Evolutionary conservation across 2,797 vertebrate genomes (phyloP), one percentile per base, ranked within the genome.

Genomic region (Leptoclinus maculatus): DNA sequence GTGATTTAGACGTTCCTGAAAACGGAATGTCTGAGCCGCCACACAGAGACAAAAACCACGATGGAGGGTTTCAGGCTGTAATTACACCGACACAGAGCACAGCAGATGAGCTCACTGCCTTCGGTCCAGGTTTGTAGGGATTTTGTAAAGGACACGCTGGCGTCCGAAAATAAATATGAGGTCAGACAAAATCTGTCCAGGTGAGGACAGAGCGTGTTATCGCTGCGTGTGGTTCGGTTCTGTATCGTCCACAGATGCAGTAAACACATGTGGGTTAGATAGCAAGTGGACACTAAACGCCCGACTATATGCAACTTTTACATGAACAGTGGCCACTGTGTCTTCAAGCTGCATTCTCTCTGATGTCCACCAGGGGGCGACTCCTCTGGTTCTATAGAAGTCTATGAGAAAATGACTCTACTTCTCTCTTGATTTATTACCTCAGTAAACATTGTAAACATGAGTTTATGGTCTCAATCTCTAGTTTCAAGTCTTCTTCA

Each of bases 11-110:
- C 2, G n/a, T 72, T 88, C 82, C 76, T 89, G 57, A 73, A 75
- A 83, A 56, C 74, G 45, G 70, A 53, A 70, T 64, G 73, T 29
- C 25, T 32, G 23, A 14, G 21, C 39, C 60, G 13, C 64, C 64
- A 43, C 75, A 66, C 38, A 17, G 64, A 49, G 45, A 72, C 68
- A 0, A 56, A 56, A 84, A 60, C 64, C 74, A 53, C 74, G 79
- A 85, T 85, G 81, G 75, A 80, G 32, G 86, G 74, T 83, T 88
- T 7, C 27, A 80, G 80, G 49, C 82, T 84, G 74, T 74, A 81
- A 91, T 91, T 87, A 90, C 81, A 69, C 21, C 27, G 4, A 59
- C 79, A 45, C 53, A 57, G 8, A 60, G 64, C 16, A 68, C 71
- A 70, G 70, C 51, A 16, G 72, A 81, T 39, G 71, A 89, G 76